phyloP scores from a whole-genome alignment of 1,140 invertebrate genomes.

The Bilobella aurantiaca region DNA sequence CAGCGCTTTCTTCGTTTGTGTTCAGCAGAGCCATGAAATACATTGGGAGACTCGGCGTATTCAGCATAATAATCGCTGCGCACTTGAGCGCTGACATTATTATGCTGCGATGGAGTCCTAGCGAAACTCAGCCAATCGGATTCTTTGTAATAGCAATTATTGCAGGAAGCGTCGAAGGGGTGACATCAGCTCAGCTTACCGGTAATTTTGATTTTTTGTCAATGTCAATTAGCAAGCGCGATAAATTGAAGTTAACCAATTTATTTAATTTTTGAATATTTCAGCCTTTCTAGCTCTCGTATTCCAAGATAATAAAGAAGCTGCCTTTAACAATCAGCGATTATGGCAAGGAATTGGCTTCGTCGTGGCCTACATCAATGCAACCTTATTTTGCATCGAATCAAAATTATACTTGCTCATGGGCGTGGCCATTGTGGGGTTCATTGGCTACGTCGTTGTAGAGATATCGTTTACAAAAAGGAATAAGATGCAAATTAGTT shows the following conservation, averaged over 20 bases:
- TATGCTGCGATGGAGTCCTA: not conserved
- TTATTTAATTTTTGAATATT: not conserved
- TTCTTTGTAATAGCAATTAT: not conserved
- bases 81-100: not conserved
- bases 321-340: not conserved
- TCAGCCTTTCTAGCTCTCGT: not conserved
- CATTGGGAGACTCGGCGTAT: not conserved
- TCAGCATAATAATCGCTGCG: not conserved
- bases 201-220: not conserved
- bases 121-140: not conserved
- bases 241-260: not conserved
- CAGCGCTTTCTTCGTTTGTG: not conserved
- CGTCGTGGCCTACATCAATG: not conserved
- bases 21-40: not conserved
- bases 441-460: not conserved
- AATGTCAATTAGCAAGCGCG: not conserved
- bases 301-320: not conserved
- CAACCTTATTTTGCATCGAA: not conserved
- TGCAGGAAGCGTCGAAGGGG: not conserved
- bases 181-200: not conserved
- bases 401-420: not conserved
- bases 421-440: not conserved
- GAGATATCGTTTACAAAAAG: not conserved
- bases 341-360: not conserved
- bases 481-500: not conserved